These are phyloP conservation scores for Pedionomus torquatus DNA, from an alignment of 2,113 vertebrate species.

Conservation along the genomic window DNA sequence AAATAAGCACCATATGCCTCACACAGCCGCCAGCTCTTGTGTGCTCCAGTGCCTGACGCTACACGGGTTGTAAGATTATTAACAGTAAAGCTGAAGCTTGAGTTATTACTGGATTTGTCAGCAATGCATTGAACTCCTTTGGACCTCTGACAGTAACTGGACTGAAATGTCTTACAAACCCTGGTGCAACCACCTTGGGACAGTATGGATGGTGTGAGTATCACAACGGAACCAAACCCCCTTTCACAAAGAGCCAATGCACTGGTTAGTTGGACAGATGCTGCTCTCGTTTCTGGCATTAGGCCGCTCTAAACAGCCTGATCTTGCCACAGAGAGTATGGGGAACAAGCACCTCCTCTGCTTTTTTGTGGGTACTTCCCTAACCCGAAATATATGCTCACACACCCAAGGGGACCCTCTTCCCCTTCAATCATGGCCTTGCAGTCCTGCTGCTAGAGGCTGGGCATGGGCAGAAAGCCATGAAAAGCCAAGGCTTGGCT, in stretches of 20 bases:
- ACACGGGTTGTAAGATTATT: fast-evolving
- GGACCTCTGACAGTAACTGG: background rate
- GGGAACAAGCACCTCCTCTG: background rate
- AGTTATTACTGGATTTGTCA: background rate
- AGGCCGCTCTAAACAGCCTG: background rate
- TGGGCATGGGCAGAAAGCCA: background rate
- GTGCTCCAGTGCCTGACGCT: background rate
- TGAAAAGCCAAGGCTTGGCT: background rate
- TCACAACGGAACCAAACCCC: background rate
- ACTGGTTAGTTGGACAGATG: background rate
- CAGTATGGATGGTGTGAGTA: fast-evolving
- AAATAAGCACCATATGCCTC: background rate
- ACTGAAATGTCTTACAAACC: background rate
- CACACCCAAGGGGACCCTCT: background rate
- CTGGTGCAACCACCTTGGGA: background rate
- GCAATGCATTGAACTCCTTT: background rate
- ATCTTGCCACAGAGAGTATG: background rate
- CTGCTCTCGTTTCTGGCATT: background rate
- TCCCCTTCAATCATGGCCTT: background rate
- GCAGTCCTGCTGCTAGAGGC: background rate
- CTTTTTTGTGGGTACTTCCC: background rate
- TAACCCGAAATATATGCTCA: background rate
- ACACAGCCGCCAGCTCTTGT: background rate
- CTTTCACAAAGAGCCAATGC: fast-evolving
- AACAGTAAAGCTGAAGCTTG: background rate